Evolutionary conservation across 1,140 invertebrate genomes (phyloP).

Genomic region (Adoxophyes honmai): DNA sequence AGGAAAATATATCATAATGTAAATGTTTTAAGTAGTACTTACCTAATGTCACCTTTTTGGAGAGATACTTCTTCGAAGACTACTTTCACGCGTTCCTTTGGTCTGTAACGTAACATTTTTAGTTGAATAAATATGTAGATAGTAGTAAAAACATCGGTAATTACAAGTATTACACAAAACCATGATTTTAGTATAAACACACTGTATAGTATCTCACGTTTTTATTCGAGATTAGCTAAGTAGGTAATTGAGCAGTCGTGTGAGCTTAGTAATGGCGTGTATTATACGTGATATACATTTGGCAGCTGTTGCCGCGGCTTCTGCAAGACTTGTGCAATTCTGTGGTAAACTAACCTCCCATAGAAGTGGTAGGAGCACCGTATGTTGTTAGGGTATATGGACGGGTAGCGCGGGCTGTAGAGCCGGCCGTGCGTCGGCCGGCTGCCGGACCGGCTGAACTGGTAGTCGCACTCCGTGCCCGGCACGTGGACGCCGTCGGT

Average conservation of each 20-base stretch:
- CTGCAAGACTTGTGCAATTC: too few species aligned
- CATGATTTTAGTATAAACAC: too few species aligned
- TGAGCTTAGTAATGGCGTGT: too few species aligned
- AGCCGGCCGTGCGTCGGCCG: slow-evolving; percentile 83
- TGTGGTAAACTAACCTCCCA: slow-evolving; percentile 78
- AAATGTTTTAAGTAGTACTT: slow-evolving; percentile 32
- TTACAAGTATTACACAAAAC: too few species aligned
- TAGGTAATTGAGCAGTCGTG: too few species aligned
- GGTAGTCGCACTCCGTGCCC: slow-evolving; percentile 87
- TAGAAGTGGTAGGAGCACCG: slow-evolving; percentile 88
- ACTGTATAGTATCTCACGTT: too few species aligned
- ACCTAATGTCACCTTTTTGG: slow-evolving; percentile 83
- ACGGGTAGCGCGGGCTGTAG: slow-evolving; percentile 91
- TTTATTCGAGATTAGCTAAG: too few species aligned
- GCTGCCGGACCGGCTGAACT: slow-evolving; percentile 84
- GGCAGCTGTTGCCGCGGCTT: too few species aligned
- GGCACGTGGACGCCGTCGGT: slow-evolving; percentile 83
- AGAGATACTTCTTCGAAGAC: slow-evolving; percentile 82
- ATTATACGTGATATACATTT: too few species aligned
- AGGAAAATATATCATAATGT: too few species aligned
- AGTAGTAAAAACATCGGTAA: too few species aligned
- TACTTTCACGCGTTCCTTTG: slow-evolving; percentile 81
- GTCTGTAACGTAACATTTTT: slow-evolving; percentile 70
- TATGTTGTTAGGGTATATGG: slow-evolving; percentile 88
- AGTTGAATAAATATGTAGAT: too few species aligned